phyloP scores from a whole-genome alignment of 2,797 vertebrate genomes.

The Cuniculus paca region DNA sequence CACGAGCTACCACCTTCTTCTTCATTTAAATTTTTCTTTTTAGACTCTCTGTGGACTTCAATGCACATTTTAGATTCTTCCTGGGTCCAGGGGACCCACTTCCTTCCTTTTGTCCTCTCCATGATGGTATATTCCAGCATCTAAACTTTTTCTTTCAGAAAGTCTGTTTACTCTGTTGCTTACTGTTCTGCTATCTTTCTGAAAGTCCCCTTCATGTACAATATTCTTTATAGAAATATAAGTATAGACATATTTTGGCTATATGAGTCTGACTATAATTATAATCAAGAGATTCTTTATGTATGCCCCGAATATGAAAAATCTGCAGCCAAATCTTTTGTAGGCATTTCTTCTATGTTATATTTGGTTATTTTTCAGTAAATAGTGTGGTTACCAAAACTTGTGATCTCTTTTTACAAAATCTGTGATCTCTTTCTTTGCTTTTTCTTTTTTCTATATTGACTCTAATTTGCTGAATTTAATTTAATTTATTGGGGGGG shows the following conservation, averaged over 20 bases:
- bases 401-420: not conserved
- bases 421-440: not conserved
- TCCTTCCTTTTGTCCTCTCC: too few relatives aligned
- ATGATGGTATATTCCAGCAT: too few relatives aligned
- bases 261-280: not conserved
- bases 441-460: not conserved
- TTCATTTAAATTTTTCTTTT: too few relatives aligned
- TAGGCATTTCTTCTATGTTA: not conserved
- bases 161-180: too few relatives aligned
- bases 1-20: too few relatives aligned
- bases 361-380: not conserved
- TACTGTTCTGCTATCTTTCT: too few relatives aligned
- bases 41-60: too few relatives aligned
- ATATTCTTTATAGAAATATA: not conserved
- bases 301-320: not conserved
- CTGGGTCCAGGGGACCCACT: too few relatives aligned
- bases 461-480: constrained; percentile 5
- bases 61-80: too few relatives aligned
- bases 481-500: too few relatives aligned
- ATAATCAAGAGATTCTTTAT: not conserved
- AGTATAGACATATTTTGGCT: not conserved
- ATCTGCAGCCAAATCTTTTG: not conserved
- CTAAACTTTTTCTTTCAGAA: too few relatives aligned
- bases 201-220: too few relatives aligned
- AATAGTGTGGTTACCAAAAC: not conserved